Conservation (phyloP, 2,888 invertebrate genomes). For the Melanchra persicariae region DNA sequence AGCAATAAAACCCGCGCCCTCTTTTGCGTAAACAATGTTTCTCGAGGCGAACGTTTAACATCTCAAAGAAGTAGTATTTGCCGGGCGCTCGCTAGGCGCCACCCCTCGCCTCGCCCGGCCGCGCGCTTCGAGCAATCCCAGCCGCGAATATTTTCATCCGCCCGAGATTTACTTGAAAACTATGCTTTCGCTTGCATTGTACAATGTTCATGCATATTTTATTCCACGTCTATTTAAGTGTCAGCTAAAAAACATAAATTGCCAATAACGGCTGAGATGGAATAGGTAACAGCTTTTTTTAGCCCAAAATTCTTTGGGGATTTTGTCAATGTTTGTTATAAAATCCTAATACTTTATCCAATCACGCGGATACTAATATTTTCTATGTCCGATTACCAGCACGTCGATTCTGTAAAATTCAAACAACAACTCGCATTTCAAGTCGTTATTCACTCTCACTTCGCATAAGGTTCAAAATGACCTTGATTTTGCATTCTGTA, state of each 20-base stretch:
- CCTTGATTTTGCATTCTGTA: too few species aligned
- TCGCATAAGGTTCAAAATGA: too few species aligned
- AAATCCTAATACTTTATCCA: neutral
- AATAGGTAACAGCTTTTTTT: constrained; percentile 11
- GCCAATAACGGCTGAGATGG: neutral
- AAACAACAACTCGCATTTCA: too few species aligned
- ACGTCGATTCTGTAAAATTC: too few species aligned
- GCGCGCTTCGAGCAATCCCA: constrained; percentile 34
- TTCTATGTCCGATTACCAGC: too few species aligned
- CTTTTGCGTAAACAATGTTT: constrained; percentile 77
- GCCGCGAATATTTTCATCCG: constrained; percentile 58
- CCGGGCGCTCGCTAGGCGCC: constrained; percentile 58
- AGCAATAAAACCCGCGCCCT: constrained; percentile 79
- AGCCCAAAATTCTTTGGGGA: neutral
- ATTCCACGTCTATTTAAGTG: constrained; percentile 28
- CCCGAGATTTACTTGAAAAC: constrained; percentile 55
- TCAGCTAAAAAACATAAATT: constrained; percentile 36
- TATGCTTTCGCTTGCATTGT: constrained; percentile 60
- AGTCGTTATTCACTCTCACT: too few species aligned
- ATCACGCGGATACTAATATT: too few species aligned
- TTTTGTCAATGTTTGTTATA: neutral
- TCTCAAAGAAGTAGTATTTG: constrained; percentile 76
- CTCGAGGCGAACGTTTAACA: constrained; percentile 78
- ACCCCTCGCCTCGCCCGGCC: constrained; percentile 45
- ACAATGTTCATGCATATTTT: constrained; percentile 45